Base-by-base conservation (phyloP, 2,797 vertebrate species). In the Chelidonichthys spinosus region DNA sequence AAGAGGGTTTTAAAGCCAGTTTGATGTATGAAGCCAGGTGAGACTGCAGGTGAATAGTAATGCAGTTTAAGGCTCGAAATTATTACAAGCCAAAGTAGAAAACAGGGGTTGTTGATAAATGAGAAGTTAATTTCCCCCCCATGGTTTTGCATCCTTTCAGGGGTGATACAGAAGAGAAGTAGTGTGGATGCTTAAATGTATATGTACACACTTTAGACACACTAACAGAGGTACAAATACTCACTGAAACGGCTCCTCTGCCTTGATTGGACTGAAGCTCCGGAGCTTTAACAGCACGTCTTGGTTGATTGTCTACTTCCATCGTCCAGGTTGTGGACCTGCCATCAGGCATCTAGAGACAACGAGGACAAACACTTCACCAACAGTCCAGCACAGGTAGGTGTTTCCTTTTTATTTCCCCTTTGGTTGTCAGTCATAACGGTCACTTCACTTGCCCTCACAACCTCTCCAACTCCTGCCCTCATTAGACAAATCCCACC, bases 61-160 rank as follows among this genome's bases (percentile, higher is more conserved):
- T 74, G 52, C 63, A 69, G 76, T 50, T 53, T 62, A 47, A 62
- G 43, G 39, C 33, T 11, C 5, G 42, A 75, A 66, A 42, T 5
- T 9, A 64, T 42, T 47, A 25, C 50, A 47, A 62, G 43, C 14
- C 37, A 1, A 32, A 72, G 67, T 44, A 35, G 47, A 39, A 40
- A 59, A 5, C 2, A 8, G 59, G 56, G 53, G 53, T 49, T 66
- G 60, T 39, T 64, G 46, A 65, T 59, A 53, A 69, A 79, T 58
- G 17, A 83, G 79, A 86, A 80, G 83, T 85, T 76, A 10, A 92
- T 90, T 92, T 90, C 80, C 84, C 1, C 1, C 82, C 14, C 86
- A 67, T 86, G 86, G 83, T 35, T 88, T 81, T 74, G 78, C 89
- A 72, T 72, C 56, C 63, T 72, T 72, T 77, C 67, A 59, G 66